Evolutionary conservation across 2,888 invertebrate genomes (phyloP), one percentile per base, ranked within the genome.

Genomic region (Cephus pygmeus): DNA sequence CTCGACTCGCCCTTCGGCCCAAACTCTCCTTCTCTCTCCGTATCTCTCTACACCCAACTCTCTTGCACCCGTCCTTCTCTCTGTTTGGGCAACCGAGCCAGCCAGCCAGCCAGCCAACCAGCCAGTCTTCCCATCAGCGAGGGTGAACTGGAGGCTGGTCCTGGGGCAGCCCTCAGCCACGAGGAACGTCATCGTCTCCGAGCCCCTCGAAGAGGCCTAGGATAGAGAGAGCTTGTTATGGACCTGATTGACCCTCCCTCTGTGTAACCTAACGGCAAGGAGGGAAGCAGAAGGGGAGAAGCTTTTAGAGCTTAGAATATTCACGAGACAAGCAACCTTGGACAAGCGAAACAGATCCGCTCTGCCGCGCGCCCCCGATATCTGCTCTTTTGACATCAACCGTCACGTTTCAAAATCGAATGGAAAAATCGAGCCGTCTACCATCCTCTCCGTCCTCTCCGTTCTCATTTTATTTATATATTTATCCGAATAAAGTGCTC

Each of bases 251-350:
- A 91, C 90, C 91, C 91, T 90, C 86, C 88, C 86, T 89, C 56
- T 23, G 23, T 56, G 23, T 56, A 56, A 89, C 89, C 90, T 88
- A 85, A 84, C 83, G 84, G 83, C 81, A 78, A 69, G 80, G 82
- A 79, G 75, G 83, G 82, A 82, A 85, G 82, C 76, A 80, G 80
- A 81, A 79, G 85, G 86, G 85, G 82, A 86, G 88, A 87, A 88
- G 87, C 91, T 91, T 91, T 91, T 91, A 91, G 90, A 91, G 90
- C 89, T 88, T 91, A 89, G 91, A 91, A 91, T 91, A 91, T 91
- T 91, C 91, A 91, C 90, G 88, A 89, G 86, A 83, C 84, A 84
- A 82, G 84, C 84, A 86, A 56, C 56, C 56, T 86, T 86, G 89
- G 89, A 89, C 89, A 88, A 87, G 88, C 87, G 86, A 87, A 87